Base-by-base conservation (phyloP, 2,888 invertebrate species). In the Pristionchus japonicus region DNA sequence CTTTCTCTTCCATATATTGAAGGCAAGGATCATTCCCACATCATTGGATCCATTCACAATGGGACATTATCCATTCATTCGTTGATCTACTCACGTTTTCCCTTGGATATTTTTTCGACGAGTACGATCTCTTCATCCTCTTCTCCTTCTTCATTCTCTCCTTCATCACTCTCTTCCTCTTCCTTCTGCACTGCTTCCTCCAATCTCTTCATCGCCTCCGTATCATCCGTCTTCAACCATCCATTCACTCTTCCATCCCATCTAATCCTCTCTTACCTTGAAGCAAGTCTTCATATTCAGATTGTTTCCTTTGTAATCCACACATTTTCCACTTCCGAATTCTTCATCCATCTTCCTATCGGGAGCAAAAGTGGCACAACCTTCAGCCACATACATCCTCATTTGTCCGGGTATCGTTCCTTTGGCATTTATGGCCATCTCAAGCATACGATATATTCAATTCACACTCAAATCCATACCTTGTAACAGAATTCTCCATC, bases 311-410 rank as follows among this genome's bases (percentile, higher is more conserved):
- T 88, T 83, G 89, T 94, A 94, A 37, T 89, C 89, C 20, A 93
- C 94, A 89, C 93, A 94, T 57, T 94, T 93, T n/a, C 90, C 91
- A 9, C 93, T 92, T 47, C 93, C 90, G 37, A 94, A 85, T 86
- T 93, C 93, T 52, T 93, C 93, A 6, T 93, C 92, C 57, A 94
- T 87, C n/a, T 90, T 88, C 17, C 93, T 91, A 17, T 49, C 37
- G 34, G 47, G 23, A 61, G 77, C 88, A 89, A 93, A 94, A 3
- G 92, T 91, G 77, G 91, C 93, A 85, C 94, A 94, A 67, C 94
- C 94, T 31, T 89, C 90, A 77, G 93, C 89, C 91, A 94, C 92
- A 1, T 89, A 89, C 31, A 47, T 64, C 13, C 70, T 61, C 47
- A 64, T 64, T n/a, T 67, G 27, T n/a, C n/a, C n/a, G n/a, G n/a